Conservation (phyloP, 2,888 invertebrate species). For the Archips crataeganus region DNA sequence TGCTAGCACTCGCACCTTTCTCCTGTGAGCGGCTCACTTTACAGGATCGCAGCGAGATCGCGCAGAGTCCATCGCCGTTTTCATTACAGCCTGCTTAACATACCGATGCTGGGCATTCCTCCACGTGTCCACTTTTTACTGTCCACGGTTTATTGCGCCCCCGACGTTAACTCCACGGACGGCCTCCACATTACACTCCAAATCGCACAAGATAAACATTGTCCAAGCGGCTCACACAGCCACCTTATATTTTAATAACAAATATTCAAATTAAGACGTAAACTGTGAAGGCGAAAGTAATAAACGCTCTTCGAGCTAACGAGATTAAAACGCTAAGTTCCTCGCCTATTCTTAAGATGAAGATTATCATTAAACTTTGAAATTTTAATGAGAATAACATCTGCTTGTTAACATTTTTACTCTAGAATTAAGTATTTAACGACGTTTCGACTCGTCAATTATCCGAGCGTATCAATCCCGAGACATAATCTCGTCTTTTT, state of each 20-base stretch:
- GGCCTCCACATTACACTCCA: conserved; percentile 52
- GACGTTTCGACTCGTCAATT: conserved; percentile 46
- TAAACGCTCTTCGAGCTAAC: conserved; percentile 38
- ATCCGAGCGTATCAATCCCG: conserved; percentile 61
- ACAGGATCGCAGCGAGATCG: conserved; percentile 51
- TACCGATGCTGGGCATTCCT: conserved; percentile 44
- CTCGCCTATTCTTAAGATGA: conserved; percentile 29
- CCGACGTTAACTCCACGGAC: conserved; percentile 48
- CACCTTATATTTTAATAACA: conserved; percentile 40
- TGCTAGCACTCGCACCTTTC: conserved; percentile 44
- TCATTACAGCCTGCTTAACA: conserved; percentile 72
- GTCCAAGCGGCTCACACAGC: conserved; percentile 48
- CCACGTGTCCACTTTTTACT: conserved; percentile 62
- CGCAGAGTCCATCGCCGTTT: conserved; percentile 53
- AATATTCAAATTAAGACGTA: conserved; percentile 42
- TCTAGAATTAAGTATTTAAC: conserved; percentile 23
- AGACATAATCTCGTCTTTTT: conserved; percentile 70
- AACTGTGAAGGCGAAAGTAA: conserved; percentile 36
- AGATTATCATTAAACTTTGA: conserved; percentile 41
- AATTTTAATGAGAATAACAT: conserved; percentile 37
- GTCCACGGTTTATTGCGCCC: conserved; percentile 64
- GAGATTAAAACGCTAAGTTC: conserved; percentile 48
- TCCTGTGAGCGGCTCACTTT: conserved; percentile 4
- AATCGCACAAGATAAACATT: conserved; percentile 52
- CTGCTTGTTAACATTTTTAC: conserved; percentile 27